Evolutionary conservation across 2,888 invertebrate genomes (phyloP), one percentile per base, ranked within the genome.

Genomic region (Troides helena): DNA sequence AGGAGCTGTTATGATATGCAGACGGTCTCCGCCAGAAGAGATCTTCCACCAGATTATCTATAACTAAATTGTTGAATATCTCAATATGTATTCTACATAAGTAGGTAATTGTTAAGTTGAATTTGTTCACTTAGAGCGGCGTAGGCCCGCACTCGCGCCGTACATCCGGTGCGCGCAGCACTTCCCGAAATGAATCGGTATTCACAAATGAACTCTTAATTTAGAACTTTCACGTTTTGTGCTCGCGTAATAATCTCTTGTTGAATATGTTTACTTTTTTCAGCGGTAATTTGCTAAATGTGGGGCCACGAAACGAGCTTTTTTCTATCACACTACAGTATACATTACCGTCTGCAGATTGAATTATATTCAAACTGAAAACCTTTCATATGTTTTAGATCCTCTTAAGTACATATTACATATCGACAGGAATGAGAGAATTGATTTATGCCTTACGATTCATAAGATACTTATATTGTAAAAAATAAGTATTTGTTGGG

Each of bases 141-240:
- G 14, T 56, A 56, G 21, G 56, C 56, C 21, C 1, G 56, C 21
- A 56, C 60, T 62, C 50, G 56, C 25, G 61, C 17, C 57, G 65
- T 65, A 56, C 60, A 43, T 62, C 61, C 56, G 60, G 61, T 61
- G 57, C 57, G 61, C 69, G 69, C 57, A 65, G 69, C 65, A 69
- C 69, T 69, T 57, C 60, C 56, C 43, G 61, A 69, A 65, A 69
- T 69, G 43, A 69, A 57, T 61, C 65, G 60, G 69, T 21, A 65
- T 65, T 65, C 65, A 69, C 61, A 69, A 62, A 65, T 62, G 60
- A 65, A 62, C 53, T 65, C 69, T 65, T 65, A 61, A 69, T 69
- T 69, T 69, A 61, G 69, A 62, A 69, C 65, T 57, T 69, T 69
- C 64, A 69, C 61, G 53, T 61, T 64, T 36, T 56, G 25, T 58